phyloP scores from a whole-genome alignment of 2,797 vertebrate genomes.

The Propithecus perrieri region DNA sequence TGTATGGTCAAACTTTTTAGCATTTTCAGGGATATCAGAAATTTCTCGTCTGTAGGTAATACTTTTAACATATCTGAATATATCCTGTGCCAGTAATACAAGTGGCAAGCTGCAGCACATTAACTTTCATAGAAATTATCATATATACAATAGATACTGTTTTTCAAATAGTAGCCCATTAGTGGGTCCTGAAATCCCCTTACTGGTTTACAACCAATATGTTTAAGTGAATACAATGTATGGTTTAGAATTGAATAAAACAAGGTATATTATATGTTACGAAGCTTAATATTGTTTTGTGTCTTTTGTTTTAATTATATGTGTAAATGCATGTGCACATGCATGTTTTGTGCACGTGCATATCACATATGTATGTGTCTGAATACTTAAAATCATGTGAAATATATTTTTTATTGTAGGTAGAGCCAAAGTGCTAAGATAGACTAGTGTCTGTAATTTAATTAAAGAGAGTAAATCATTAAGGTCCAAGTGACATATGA shows the following conservation, averaged over 20 bases:
- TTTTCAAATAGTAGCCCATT: background rate
- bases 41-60: background rate
- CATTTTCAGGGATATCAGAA: background rate
- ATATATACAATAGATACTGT: background rate
- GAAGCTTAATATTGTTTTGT: background rate
- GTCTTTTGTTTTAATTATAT: background rate
- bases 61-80: background rate
- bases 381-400: background rate
- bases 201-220: background rate
- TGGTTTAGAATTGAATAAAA: constrained; percentile 17
- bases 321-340: background rate
- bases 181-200: background rate
- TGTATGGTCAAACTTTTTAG: background rate
- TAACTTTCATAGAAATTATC: background rate
- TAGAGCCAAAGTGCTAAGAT: background rate
- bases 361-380: background rate
- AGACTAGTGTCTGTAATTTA: background rate
- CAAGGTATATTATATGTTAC: background rate
- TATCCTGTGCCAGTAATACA: background rate
- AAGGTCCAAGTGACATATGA: background rate
- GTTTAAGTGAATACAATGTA: background rate
- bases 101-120: background rate
- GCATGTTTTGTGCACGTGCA: background rate
- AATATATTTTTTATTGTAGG: background rate
- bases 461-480: background rate